phyloP scores from a whole-genome alignment of 2,113 vertebrate genomes.

The Bubalus kerabau region DNA sequence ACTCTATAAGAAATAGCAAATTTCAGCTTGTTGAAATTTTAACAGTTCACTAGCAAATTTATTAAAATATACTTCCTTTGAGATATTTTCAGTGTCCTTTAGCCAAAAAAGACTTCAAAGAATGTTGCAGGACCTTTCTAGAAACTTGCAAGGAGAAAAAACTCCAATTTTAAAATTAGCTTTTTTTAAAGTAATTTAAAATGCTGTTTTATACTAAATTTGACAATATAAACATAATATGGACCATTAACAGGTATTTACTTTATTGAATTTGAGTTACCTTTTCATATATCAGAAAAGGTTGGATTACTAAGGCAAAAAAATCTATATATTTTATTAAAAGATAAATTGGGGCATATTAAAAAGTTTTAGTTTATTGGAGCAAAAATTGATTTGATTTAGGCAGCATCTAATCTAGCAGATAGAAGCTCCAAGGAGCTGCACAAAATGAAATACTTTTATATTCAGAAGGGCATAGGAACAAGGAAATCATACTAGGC shows the following conservation, averaged over 20 bases:
- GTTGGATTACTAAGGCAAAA: background rate
- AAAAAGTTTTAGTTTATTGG: background rate
- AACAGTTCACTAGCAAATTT: background rate
- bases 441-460: background rate
- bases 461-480: background rate
- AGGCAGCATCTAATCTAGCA: background rate
- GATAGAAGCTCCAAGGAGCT: background rate
- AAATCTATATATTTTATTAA: background rate
- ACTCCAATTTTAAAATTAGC: constrained; percentile 2
- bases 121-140: background rate
- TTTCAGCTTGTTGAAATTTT: background rate
- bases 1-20: background rate
- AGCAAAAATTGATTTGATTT: background rate
- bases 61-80: background rate
- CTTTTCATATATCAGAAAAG: background rate
- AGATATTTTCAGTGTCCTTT: background rate
- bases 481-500: background rate
- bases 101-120: background rate
- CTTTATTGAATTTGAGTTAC: constrained; percentile 17
- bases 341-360: background rate
- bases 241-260: background rate
- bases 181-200: constrained; percentile 23
- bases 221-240: background rate
- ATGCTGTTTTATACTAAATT: background rate
- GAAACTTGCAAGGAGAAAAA: background rate